phyloP scores from a whole-genome alignment of 1,140 invertebrate genomes.

The Apocrypta bakeri region DNA sequence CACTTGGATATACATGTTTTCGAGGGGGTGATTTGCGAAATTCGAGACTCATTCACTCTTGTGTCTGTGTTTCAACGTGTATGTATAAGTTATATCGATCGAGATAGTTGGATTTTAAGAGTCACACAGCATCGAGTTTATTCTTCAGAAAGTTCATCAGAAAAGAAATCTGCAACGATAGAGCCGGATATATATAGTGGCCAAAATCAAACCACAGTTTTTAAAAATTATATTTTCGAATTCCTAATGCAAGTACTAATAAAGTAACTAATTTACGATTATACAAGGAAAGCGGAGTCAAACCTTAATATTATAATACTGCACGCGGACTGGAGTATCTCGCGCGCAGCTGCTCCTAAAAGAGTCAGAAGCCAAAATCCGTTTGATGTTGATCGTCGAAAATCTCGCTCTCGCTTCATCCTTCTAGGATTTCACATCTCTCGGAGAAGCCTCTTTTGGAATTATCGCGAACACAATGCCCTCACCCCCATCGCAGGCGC shows the following conservation, averaged over 20 bases:
- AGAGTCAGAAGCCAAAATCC: constrained; percentile 30
- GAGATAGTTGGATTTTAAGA: too few relatives aligned
- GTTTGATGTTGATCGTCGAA: background rate
- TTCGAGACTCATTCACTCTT: background rate
- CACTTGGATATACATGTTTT: background rate
- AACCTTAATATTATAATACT: too few relatives aligned
- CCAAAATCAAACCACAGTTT: too few relatives aligned
- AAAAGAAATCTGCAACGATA: too few relatives aligned
- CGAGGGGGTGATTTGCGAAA: background rate
- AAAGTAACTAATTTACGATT: too few relatives aligned
- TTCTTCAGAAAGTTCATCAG: too few relatives aligned
- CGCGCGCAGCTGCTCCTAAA: background rate
- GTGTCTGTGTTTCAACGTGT: background rate
- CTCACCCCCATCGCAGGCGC: background rate
- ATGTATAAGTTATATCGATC: background rate
- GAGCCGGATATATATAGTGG: too few relatives aligned
- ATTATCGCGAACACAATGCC: constrained; percentile 47
- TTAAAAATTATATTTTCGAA: too few relatives aligned
- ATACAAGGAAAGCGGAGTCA: too few relatives aligned
- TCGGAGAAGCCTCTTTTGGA: constrained; percentile 16
- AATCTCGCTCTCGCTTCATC: background rate
- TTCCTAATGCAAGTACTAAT: too few relatives aligned
- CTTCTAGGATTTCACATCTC: constrained; percentile 49
- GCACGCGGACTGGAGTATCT: too few relatives aligned
- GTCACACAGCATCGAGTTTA: too few relatives aligned